Conservation (phyloP, 1,140 invertebrate genomes). For the Stegodyphus dumicola region DNA sequence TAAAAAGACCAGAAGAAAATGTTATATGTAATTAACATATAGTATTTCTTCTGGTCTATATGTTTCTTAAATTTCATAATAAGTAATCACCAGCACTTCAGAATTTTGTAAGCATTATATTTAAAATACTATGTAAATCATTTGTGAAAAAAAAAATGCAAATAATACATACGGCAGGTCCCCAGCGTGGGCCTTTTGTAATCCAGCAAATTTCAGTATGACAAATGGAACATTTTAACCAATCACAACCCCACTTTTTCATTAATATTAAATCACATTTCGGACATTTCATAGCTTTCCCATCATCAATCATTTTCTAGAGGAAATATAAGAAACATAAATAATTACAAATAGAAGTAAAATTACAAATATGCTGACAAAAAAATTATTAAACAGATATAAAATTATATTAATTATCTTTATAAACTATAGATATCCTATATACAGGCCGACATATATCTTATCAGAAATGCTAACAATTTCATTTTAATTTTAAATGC, state of each 20-base stretch:
- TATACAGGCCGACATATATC: not conserved
- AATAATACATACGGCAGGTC: constrained; percentile 74
- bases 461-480: no score
- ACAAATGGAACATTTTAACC: constrained; percentile 92
- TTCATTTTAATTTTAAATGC: no score
- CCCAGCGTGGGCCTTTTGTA: constrained; percentile 88
- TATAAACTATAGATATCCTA: not conserved
- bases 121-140: no score
- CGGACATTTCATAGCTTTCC: constrained; percentile 88
- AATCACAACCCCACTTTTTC: constrained; percentile 96
- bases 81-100: no score
- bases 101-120: no score
- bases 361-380: not conserved
- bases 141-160: no score
- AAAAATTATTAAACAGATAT: not conserved
- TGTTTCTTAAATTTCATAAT: no score
- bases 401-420: not conserved
- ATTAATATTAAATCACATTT: constrained; percentile 85
- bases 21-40: no score
- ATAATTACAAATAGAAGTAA: constrained; percentile 16
- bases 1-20: no score
- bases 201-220: constrained; percentile 97
- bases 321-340: constrained; percentile 46
- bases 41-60: no score
- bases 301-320: constrained; percentile 81